Conservation (phyloP, 2,888 invertebrate species). For the Brachyptera risi region DNA sequence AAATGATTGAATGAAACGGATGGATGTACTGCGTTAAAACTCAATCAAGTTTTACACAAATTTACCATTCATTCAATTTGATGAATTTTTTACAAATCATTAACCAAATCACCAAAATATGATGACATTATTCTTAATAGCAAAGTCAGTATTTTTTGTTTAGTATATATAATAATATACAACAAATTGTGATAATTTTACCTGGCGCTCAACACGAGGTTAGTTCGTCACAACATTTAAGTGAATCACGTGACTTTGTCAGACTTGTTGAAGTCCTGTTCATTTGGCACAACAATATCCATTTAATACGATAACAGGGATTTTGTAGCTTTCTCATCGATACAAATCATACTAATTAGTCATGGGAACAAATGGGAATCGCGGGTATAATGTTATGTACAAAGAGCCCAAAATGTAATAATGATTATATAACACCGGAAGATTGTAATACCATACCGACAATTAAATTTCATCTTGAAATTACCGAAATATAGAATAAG, state of each 20-base stretch:
- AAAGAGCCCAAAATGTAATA: too few relatives aligned
- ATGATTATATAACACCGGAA: too few relatives aligned
- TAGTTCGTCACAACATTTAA: neutral
- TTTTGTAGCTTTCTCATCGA: too few relatives aligned
- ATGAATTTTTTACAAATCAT: neutral
- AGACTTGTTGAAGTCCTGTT: neutral
- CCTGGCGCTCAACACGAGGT: neutral
- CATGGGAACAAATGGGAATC: too few relatives aligned
- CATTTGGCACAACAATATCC: neutral
- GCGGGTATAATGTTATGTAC: too few relatives aligned
- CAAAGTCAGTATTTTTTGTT: neutral
- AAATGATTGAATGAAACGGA: slow-evolving; percentile 17
- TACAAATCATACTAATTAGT: too few relatives aligned
- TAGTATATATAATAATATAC: too few relatives aligned
- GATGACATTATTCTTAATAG: slow-evolving; percentile 2
- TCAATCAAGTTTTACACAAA: neutral
- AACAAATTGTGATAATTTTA: neutral
- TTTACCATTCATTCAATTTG: neutral
- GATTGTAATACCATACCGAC: too few relatives aligned
- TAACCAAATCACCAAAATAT: neutral
- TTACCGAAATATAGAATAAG: too few relatives aligned
- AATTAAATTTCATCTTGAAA: too few relatives aligned
- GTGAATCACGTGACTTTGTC: neutral
- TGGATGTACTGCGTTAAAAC: neutral
- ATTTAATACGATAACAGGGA: too few relatives aligned